Base-by-base conservation (phyloP, 2,113 vertebrate species). In the Zapus hudsonius region DNA sequence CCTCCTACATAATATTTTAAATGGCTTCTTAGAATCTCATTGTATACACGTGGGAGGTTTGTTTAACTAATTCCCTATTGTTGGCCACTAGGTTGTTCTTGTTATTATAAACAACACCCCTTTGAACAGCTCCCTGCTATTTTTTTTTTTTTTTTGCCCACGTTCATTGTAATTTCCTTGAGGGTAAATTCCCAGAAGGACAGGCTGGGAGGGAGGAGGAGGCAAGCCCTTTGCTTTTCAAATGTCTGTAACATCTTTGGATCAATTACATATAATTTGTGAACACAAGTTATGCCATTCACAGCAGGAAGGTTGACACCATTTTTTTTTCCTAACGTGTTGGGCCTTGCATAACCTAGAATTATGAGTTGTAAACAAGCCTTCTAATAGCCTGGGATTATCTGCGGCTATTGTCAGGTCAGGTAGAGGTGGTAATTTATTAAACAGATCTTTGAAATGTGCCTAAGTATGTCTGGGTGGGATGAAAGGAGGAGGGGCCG, bases 301-400 rank as follows among this genome's bases (percentile, higher is more conserved):
- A 97, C 88, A 76, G 63, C 85, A 85, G 95, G 74, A 33, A 42
- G 95, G 89, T 95, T 96, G 96, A 96, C 96, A 95, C 96, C 92
- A n/a, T n/a, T n/a, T n/a, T n/a, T n/a, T n/a, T 98, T 96, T 95
- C 97, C 96, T 94, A 96, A 97, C 97, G 80, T 95, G 61, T 94
- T 96, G 91, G 97, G 97, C 95, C 97, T 97, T 98, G 96, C 97
- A 66, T 97, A 97, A 97, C 97, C 96, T 94, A 87, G 95, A 97
- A 97, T 98, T 98, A 97, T 70, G 97, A 97, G 97, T 96, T 98
- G 97, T 97, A 98, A 97, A 97, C 97, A 98, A 97, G 97, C 95
- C 92, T 97, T 94, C 88, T 98, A 98, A 97, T 96, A 96, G 96
- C 96, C 80, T 3, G 64, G 93, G 97, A 97, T 97, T 98, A 98